Base-by-base conservation (phyloP, 2,797 vertebrate species). In the Euphonia xanthogaster region DNA sequence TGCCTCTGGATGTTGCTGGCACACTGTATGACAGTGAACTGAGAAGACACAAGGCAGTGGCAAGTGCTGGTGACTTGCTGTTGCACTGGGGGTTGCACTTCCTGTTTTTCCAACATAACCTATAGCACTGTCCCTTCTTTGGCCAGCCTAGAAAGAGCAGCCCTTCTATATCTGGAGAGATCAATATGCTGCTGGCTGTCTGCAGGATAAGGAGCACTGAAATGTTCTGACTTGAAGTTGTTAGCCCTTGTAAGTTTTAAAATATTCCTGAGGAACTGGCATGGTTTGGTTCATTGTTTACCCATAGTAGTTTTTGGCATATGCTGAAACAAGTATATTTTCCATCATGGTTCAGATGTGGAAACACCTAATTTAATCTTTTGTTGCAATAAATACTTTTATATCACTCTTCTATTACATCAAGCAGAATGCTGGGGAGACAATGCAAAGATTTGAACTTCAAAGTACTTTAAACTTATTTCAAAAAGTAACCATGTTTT, bases 131-230 rank as follows among this genome's bases (percentile, higher is more conserved):
- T 25, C n/a, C 40, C 37, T 37, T n/a, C 63, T 47, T 57, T 24
- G 31, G 31, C 68, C 81, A 45, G 10, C 25, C 12, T 39, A 21
- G 40, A 23, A 44, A 63, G 16, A 62, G 1, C 24, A 37, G 4
- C 17, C 14, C 3, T 37, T 51, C 1, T 12, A 0, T 14, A 25
- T 10, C 44, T 2, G 0, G 18, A 24, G 40, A 60, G 48, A 47
- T 39, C 14, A 30, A 4, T 35, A 3, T 1, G 5, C 21, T 47
- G 13, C 47, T 57, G 35, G 18, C 25, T 73, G 6, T 23, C 47
- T 42, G 72, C 31, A 79, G 33, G 40, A 22, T 25, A 20, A 72
- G 50, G 47, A 66, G 14, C 27, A 40, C 2, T 51, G 31, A 58
- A 61, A 24, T 57, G 14, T 42, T 76, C 37, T 63, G 23, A 22